Base-by-base conservation (phyloP, 2,113 vertebrate species). In the Pedetes capensis region DNA sequence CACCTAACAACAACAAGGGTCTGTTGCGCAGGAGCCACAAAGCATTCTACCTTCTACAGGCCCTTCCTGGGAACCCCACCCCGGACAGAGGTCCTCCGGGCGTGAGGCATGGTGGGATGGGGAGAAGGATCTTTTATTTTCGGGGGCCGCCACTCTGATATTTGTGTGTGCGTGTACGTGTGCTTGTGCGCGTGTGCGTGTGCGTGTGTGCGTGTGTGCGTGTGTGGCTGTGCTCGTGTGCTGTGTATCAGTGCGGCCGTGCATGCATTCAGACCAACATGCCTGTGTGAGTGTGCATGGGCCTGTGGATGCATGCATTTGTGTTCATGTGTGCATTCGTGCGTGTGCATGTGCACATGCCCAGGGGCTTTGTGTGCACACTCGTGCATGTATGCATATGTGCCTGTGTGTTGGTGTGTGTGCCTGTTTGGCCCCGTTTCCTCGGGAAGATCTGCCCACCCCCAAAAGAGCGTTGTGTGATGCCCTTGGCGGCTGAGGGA, bases 301-400 rank as follows among this genome's bases (percentile, higher is more conserved):
- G 5, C 17, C 25, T 8, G 27, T 39, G 32, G 6, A 4, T 32
- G 0, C 23, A 23, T 51, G 51, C 51, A 16, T 6, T 3, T 55
- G 9, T 10, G 0, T 59, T 32, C 10, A 8, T 29, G 6, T 20
- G 2, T 27, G 9, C 6, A 0, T 11, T 32, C 10, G 34, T 34
- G 5, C 29, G 6, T 51, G 11, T 37, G 49, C n/a, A 6, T 51
- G 18, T 23, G 22, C 25, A 3, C 6, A 20, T 27, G 59, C n/a
- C n/a, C n/a, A n/a, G n/a, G n/a, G n/a, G n/a, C n/a, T n/a, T n/a
- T 61, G 47, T 39, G 53, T 16, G 27, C 11, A 7, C 32, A 18
- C 3, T 6, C 6, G 0, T 59, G 39, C 10, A 8, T 29, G 6
- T 20, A 1, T 27, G 9, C 6, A 0, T 11, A 32, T 13, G 34